Evolutionary conservation across 2,797 vertebrate genomes (phyloP).

Genomic region (Stomatorhinus walkeri): DNA sequence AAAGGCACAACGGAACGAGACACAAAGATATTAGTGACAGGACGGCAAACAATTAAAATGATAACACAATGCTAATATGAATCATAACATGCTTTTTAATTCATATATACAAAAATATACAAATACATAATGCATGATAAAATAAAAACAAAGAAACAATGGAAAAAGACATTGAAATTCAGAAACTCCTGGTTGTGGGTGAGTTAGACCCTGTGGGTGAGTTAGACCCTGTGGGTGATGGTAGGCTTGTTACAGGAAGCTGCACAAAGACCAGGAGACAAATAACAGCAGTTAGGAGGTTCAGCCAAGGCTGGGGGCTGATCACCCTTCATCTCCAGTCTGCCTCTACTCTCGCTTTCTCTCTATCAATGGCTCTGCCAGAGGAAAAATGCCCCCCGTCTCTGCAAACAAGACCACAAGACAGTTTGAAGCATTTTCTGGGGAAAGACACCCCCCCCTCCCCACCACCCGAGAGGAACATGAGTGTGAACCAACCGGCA

Average conservation of each 20-base stretch:
- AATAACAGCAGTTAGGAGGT: not conserved
- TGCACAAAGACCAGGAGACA: not conserved
- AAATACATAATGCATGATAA: not conserved
- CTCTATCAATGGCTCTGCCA: conserved; percentile 2
- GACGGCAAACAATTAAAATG: not conserved
- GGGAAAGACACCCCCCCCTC: not conserved
- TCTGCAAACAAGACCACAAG: conserved; percentile 5
- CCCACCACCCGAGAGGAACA: not conserved
- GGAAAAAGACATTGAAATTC: not conserved
- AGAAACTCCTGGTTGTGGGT: not conserved
- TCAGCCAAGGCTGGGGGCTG: not conserved
- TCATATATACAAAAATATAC: not conserved
- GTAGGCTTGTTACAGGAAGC: not conserved
- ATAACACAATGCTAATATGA: not conserved
- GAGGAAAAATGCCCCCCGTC: not conserved
- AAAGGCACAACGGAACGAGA: not conserved
- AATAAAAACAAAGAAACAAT: not conserved
- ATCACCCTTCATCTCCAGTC: not conserved
- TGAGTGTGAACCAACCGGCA: conserved; percentile 57
- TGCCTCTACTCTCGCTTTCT: not conserved
- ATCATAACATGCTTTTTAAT: not conserved
- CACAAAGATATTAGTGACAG: not conserved
- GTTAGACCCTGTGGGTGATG: too few species aligned
- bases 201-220: too few species aligned
- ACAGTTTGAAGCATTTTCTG: not conserved